These are phyloP conservation scores for Felis catus DNA, from an alignment of 2,113 vertebrate genomes.

Conservation along the genomic window DNA sequence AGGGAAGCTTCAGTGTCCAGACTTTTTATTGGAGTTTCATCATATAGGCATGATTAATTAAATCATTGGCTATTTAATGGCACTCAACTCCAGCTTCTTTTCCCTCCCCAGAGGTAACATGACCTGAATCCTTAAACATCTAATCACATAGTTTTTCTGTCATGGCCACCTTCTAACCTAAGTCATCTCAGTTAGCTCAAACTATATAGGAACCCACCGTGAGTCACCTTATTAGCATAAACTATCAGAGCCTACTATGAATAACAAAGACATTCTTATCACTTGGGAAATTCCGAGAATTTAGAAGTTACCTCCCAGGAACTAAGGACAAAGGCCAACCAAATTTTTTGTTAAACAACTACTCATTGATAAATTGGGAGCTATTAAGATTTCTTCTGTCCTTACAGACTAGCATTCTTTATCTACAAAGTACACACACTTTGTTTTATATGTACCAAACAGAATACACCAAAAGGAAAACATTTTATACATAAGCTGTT, in stretches of 20 bases:
- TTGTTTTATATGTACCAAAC: conserved; percentile 37
- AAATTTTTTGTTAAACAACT: not conserved
- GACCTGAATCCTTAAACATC: not conserved
- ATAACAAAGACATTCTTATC: not conserved
- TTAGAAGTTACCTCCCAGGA: not conserved
- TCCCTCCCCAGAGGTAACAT: not conserved
- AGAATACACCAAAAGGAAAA: conserved; percentile 9
- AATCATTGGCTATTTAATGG: not conserved
- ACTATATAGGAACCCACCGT: not conserved
- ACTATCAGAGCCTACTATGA: not conserved
- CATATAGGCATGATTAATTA: not conserved
- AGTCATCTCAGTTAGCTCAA: not conserved
- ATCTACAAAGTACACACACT: not conserved
- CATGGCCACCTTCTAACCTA: not conserved
- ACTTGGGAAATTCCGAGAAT: not conserved
- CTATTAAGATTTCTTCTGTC: not conserved
- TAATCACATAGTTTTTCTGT: not conserved
- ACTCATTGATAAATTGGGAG: not conserved
- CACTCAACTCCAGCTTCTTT: not conserved
- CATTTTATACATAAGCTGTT: not conserved
- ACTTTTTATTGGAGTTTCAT: not conserved
- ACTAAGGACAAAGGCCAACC: not conserved
- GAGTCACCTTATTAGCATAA: not conserved
- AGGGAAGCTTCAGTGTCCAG: not conserved
- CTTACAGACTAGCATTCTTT: not conserved